Evolutionary conservation across 1,140 invertebrate species (phyloP).

Genomic region (Venturia canescens): DNA sequence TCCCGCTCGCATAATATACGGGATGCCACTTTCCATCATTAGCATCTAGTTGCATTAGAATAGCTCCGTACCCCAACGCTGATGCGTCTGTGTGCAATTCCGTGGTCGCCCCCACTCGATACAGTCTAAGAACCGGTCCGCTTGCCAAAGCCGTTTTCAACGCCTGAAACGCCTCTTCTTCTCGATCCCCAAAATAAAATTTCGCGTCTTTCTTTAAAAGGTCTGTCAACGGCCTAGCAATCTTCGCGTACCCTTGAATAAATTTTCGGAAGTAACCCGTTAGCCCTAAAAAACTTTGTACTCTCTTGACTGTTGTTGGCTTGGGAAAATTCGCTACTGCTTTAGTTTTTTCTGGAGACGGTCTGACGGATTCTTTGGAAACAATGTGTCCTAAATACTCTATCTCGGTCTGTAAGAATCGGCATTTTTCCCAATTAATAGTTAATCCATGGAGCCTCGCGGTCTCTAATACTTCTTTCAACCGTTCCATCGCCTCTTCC

Average conservation of each 20-base stretch:
- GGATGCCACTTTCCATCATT: constrained; percentile 46
- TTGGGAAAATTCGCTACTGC: constrained; percentile 53
- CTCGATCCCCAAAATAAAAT: constrained; percentile 44
- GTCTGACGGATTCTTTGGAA: constrained; percentile 47
- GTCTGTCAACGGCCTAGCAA: constrained; percentile 53
- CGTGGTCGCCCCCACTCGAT: constrained; percentile 7
- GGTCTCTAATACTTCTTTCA: neutral
- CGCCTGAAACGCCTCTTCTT: constrained; percentile 42
- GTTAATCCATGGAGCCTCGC: neutral
- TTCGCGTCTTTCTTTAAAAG: constrained; percentile 41
- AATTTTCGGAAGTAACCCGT: constrained; percentile 57
- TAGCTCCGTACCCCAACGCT: constrained; percentile 58
- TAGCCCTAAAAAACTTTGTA: constrained; percentile 58
- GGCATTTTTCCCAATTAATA: constrained; percentile 17
- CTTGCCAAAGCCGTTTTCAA: constrained; percentile 23
- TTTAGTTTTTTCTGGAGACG: constrained; percentile 54
- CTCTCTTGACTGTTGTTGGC: constrained; percentile 54
- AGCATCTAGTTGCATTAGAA: constrained; percentile 56
- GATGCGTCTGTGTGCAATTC: constrained; percentile 66
- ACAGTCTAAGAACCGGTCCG: constrained; percentile 39
- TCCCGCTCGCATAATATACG: constrained; percentile 49
- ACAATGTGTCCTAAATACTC: constrained; percentile 61
- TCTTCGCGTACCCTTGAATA: constrained; percentile 46
- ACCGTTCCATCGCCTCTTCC: neutral
- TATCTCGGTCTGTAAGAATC: neutral